Percentiles rank a stretch among this genome's conserved stretches.
phyloP scores from a whole-genome alignment of 2,113 vertebrate species.

The Rhinichthys klamathensis region DNA sequence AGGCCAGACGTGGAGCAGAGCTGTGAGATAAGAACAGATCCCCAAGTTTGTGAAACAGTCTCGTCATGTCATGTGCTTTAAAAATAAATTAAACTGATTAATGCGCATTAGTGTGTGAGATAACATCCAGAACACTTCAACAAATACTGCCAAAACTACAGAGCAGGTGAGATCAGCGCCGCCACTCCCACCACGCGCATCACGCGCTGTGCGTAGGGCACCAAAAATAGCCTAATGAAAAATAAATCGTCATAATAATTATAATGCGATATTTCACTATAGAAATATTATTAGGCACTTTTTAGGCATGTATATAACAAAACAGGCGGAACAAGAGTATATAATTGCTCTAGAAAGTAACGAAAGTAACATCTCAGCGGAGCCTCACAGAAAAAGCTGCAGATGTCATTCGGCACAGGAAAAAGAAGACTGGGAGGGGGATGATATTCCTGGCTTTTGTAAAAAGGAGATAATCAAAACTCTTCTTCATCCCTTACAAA shows the following conservation, averaged over 20 bases:
- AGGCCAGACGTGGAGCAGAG: neutral
- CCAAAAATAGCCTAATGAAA: no score
- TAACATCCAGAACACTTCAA: neutral
- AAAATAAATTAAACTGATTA: neutral
- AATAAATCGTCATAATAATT: no score
- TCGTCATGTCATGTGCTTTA: no score
- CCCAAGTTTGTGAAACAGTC: neutral
- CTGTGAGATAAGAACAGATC: neutral
- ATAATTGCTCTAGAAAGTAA: no score
- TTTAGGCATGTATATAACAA: no score
- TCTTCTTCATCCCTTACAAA: neutral
- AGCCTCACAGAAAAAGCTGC: neutral
- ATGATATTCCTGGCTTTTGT: neutral
- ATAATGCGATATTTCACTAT: no score
- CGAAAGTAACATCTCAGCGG: neutral
- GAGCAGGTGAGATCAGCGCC: no score
- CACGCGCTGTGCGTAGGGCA: no score
- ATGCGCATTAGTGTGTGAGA: neutral
- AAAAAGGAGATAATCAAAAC: neutral
- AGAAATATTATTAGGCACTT: no score
- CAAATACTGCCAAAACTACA: no score
- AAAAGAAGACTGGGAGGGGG: neutral
- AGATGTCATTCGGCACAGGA: neutral
- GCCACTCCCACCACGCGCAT: no score
- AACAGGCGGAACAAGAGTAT: no score